A percentile compares a stretch with the other conserved stretches of the same genome.
Conservation (phyloP, 1,140 invertebrate species). For the Carcinoscorpius rotundicauda region DNA sequence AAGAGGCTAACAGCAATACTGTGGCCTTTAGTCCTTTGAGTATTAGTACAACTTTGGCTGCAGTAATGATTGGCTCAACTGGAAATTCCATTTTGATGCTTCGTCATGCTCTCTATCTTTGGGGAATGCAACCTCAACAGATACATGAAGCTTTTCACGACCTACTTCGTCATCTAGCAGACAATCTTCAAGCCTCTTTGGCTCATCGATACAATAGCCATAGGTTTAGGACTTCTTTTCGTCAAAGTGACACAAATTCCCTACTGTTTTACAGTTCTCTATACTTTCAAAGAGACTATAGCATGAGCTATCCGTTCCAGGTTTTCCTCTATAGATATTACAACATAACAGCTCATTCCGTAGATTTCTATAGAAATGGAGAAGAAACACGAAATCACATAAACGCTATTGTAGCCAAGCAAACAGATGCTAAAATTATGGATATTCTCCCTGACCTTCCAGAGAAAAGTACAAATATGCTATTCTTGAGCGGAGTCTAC, state of each 20-base stretch:
- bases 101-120: conserved; percentile 26
- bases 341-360: conserved; percentile 25
- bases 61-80: conserved; percentile 24
- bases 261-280: conserved; percentile 23
- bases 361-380: conserved; percentile 25
- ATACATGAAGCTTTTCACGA: conserved; percentile 26
- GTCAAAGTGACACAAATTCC: conserved; percentile 15
- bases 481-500: conserved; percentile 24
- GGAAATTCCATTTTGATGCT: conserved; percentile 21
- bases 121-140: conserved; percentile 25
- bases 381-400: conserved; percentile 29
- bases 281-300: conserved; percentile 26
- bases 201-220: conserved; percentile 5
- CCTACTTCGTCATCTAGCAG: conserved; percentile 23
- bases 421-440: conserved; percentile 32
- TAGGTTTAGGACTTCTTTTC: background rate
- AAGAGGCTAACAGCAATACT: conserved; percentile 12
- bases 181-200: conserved; percentile 21
- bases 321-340: conserved; percentile 25
- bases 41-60: conserved; percentile 25
- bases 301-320: conserved; percentile 26
- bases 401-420: conserved; percentile 31
- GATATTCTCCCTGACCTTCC: conserved; percentile 26
- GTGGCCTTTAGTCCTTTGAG: conserved; percentile 27
- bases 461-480: conserved; percentile 19